Percentiles rank a stretch among this genome's conserved stretches.
These are phyloP conservation scores for Strigops habroptila DNA, from an alignment of 2,113 vertebrate genomes.

Conservation along the genomic window DNA sequence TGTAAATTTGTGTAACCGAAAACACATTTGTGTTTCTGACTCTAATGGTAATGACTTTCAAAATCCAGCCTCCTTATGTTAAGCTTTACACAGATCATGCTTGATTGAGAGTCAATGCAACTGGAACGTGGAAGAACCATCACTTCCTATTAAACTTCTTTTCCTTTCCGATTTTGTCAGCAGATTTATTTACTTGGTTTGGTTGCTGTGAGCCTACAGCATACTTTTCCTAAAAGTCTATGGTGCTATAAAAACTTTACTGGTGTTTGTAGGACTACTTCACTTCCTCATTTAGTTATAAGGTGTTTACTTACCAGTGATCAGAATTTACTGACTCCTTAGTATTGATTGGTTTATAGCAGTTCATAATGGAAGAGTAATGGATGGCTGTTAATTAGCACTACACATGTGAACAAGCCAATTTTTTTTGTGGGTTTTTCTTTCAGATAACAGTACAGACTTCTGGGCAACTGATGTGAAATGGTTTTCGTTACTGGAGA, in stretches of 20 bases:
- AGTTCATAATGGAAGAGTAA: neutral
- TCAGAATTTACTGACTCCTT: neutral
- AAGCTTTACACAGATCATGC: neutral
- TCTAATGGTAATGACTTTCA: neutral
- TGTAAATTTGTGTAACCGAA: neutral
- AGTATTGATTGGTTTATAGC: neutral
- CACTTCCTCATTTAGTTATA: neutral
- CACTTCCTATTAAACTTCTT: neutral
- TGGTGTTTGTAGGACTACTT: neutral
- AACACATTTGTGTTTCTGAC: neutral
- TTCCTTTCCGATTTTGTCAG: neutral
- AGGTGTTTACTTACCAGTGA: neutral
- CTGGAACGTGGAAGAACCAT: neutral
- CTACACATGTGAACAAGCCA: neutral
- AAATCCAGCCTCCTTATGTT: neutral
- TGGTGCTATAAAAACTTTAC: neutral
- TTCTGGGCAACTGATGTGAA: constrained; percentile 91
- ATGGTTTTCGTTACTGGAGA: constrained; percentile 88
- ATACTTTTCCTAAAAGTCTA: neutral
- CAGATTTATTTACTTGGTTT: neutral
- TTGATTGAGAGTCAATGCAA: neutral
- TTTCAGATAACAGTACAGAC: constrained; percentile 82
- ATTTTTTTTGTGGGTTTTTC: neutral
- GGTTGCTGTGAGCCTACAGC: neutral
- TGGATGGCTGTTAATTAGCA: neutral